phyloP scores from a whole-genome alignment of 1,140 invertebrate genomes.

The Stegodyphus mimosarum region DNA sequence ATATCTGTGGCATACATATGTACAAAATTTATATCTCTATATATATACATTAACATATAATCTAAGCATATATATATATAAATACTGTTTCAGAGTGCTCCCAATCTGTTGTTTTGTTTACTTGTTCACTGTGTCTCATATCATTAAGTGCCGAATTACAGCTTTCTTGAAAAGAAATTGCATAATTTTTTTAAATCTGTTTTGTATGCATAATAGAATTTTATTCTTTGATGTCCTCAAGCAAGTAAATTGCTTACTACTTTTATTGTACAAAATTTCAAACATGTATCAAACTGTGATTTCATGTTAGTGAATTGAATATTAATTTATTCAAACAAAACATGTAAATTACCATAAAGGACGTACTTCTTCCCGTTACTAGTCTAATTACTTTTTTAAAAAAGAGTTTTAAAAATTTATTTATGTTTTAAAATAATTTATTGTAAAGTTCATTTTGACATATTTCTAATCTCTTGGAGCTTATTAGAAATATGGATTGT shows the following conservation, averaged over 20 bases:
- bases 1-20: slow-evolving; percentile 52
- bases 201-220: background rate
- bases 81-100: slow-evolving; percentile 35
- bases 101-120: slow-evolving; percentile 31
- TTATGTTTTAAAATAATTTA: background rate
- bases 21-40: slow-evolving; percentile 18
- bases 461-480: too few relatives aligned
- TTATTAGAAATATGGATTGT: too few relatives aligned
- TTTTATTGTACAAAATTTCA: background rate
- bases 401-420: background rate
- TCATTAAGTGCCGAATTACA: slow-evolving; percentile 58
- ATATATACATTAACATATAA: slow-evolving; percentile 17
- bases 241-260: background rate
- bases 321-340: background rate
- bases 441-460: too few relatives aligned
- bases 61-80: slow-evolving; percentile 24
- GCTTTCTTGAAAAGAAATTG: slow-evolving; percentile 17
- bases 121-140: slow-evolving; percentile 26
- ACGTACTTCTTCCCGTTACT: background rate
- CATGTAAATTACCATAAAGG: background rate
- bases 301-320: background rate
- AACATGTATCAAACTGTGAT: background rate
- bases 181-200: slow-evolving; percentile 5
- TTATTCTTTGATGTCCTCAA: background rate
- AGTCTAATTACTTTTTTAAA: background rate